Conservation (phyloP, 2,888 invertebrate genomes). For the Seira ritae region DNA sequence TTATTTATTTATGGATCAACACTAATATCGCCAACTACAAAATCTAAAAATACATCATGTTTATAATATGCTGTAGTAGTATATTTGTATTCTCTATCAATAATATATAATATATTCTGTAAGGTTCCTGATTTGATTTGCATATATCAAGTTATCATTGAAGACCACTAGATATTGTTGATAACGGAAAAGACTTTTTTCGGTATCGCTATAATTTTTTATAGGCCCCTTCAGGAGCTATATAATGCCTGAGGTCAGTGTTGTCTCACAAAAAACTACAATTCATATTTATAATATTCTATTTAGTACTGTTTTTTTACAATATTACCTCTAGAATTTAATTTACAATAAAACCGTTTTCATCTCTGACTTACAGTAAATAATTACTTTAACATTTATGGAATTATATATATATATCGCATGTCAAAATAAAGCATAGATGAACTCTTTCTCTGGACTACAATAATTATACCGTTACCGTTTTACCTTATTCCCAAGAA, state of each 20-base stretch:
- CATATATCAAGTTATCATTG: conserved; percentile 58
- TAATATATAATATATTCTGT: conserved; percentile 39
- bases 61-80: background rate
- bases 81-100: conserved; percentile 20
- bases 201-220: background rate
- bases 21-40: conserved; percentile 24
- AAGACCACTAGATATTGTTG: conserved; percentile 56
- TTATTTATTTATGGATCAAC: conserved; percentile 13
- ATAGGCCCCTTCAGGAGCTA: conserved; percentile 40
- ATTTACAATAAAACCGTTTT: too few relatives aligned
- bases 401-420: conserved; percentile 48
- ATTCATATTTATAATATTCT: background rate
- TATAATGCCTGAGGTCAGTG: conserved; percentile 62
- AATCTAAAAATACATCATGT: conserved; percentile 8
- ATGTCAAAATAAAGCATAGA: conserved; percentile 61
- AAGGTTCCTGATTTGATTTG: conserved; percentile 65
- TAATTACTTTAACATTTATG: conserved; percentile 28
- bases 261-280: conserved; percentile 44
- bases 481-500: background rate
- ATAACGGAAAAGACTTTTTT: conserved; percentile 32
- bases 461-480: conserved; percentile 23
- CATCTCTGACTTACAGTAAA: too few relatives aligned
- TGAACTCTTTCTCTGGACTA: conserved; percentile 60
- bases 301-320: conserved; percentile 27
- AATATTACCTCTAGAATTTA: conserved; percentile 8